Conservation (phyloP, 2,113 vertebrate genomes). For the Ginglymostoma cirratum region DNA sequence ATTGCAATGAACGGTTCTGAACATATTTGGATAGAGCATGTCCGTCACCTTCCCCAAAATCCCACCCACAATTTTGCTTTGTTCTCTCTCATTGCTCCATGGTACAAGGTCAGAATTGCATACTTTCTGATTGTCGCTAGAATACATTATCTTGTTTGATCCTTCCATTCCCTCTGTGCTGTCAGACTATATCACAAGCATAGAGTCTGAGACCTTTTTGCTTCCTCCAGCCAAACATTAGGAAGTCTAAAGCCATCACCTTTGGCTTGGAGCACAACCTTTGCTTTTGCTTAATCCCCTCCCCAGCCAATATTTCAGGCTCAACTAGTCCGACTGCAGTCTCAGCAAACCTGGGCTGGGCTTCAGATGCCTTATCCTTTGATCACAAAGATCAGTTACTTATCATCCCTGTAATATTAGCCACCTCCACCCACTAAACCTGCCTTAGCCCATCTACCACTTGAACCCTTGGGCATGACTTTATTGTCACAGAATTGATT, state of each 20-base stretch:
- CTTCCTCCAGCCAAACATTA: neutral
- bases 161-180: neutral
- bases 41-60: neutral
- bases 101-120: neutral
- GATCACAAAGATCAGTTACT: neutral
- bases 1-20: neutral
- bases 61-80: neutral
- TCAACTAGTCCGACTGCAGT: neutral
- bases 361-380: neutral
- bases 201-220: neutral
- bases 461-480: neutral
- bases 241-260: neutral
- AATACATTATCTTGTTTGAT: neutral
- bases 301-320: neutral
- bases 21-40: neutral
- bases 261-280: neutral
- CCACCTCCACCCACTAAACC: neutral
- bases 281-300: neutral
- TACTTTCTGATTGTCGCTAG: neutral
- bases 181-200: neutral
- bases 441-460: neutral
- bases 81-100: neutral
- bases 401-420: neutral
- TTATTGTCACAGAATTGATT: neutral
- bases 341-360: neutral